These are phyloP conservation scores for Astreopora myriophthalma DNA, from an alignment of 64 coral and sea anemone genomes.

Conservation along the genomic window DNA sequence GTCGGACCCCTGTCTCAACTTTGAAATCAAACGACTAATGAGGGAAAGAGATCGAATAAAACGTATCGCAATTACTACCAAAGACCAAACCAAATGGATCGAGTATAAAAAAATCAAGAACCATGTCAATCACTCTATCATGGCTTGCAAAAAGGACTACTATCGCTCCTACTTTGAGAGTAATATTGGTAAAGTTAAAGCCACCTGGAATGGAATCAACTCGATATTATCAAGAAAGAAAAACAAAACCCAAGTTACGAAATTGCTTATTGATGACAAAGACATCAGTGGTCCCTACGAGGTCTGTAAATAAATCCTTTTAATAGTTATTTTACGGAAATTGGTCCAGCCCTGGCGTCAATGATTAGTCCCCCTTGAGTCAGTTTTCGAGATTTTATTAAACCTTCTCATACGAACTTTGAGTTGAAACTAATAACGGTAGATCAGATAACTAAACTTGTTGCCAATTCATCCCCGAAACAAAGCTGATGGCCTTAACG, in stretches of 20 bases:
- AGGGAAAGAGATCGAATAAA: slow-evolving; percentile 44
- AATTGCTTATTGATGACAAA: not conserved
- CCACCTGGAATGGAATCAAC: slow-evolving; percentile 46
- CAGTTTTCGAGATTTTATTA: too few species aligned
- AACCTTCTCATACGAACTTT: too few species aligned
- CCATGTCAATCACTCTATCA: slow-evolving; percentile 51
- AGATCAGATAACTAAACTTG: not conserved
- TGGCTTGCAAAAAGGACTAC: slow-evolving; percentile 42
- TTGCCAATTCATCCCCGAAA: not conserved
- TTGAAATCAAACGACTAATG: slow-evolving; percentile 43
- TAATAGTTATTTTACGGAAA: slow-evolving; percentile 6
- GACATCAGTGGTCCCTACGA: not conserved
- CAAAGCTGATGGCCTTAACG: not conserved
- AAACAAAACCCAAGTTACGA: not conserved
- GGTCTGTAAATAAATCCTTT: not conserved
- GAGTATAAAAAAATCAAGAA: slow-evolving; percentile 39
- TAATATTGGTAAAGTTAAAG: slow-evolving; percentile 21
- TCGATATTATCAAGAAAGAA: slow-evolving; percentile 31
- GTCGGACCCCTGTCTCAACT: not conserved
- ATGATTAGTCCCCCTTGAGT: too few species aligned
- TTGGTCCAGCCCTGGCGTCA: not conserved
- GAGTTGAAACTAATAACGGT: not conserved
- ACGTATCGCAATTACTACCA: slow-evolving; percentile 19
- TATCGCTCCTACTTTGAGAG: slow-evolving; percentile 25
- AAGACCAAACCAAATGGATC: slow-evolving; percentile 41